phyloP scores from a whole-genome alignment of 2,888 invertebrate genomes.

The Proisotoma minuta region DNA sequence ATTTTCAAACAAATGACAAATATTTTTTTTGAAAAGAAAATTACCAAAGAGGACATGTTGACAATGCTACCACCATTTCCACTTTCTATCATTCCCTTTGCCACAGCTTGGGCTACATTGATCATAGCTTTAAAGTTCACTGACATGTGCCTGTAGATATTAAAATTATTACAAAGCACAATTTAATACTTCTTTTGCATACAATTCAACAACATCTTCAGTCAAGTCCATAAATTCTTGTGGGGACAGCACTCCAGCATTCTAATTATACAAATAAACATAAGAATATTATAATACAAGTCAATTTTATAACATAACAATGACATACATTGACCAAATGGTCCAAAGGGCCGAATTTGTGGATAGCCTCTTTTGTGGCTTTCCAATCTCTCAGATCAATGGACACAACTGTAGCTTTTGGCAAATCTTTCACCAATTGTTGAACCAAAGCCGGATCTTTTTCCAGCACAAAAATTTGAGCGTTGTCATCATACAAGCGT shows the following conservation, averaged over 20 bases:
- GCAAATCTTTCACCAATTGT: neutral
- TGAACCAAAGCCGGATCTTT: constrained; percentile 1
- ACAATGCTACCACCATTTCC: constrained; percentile 29
- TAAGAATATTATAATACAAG: no score
- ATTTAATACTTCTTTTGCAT: neutral
- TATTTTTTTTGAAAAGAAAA: neutral
- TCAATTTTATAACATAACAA: no score
- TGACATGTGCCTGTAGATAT: constrained; percentile 52
- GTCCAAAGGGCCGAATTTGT: constrained; percentile 1
- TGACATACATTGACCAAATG: constrained; percentile 11
- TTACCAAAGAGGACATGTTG: constrained; percentile 32
- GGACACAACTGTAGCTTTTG: constrained; percentile 1
- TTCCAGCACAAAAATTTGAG: constrained; percentile 8
- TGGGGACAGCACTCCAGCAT: constrained; percentile 1
- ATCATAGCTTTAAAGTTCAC: constrained; percentile 80
- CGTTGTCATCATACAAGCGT: constrained; percentile 7
- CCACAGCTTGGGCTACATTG: constrained; percentile 75
- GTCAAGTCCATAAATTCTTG: constrained; percentile 14
- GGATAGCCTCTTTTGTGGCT: constrained; percentile 2
- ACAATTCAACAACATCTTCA: constrained; percentile 6
- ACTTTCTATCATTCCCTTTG: constrained; percentile 28
- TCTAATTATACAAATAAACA: no score
- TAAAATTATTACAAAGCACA: neutral
- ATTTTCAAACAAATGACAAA: neutral
- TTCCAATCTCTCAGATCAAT: constrained; percentile 2